Evolutionary conservation across 2,888 invertebrate species (phyloP).

Genomic region (Tridacna gigas): DNA sequence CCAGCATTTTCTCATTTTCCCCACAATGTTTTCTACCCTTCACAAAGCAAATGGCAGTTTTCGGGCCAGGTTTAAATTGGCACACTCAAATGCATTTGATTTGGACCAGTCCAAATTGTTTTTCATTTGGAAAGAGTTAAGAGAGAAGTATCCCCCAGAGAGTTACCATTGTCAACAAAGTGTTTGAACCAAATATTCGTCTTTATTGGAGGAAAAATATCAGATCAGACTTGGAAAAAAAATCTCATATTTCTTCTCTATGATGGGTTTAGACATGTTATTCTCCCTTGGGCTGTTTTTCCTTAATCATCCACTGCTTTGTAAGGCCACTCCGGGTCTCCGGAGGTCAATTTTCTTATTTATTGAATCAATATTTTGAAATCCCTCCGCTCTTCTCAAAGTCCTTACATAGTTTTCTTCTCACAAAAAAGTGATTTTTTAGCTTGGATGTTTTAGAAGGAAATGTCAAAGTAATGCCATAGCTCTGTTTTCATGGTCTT

Average conservation of each 20-base stretch:
- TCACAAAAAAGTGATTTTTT: no score
- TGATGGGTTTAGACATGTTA: not conserved
- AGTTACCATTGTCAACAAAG: conserved; percentile 1
- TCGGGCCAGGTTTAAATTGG: no score
- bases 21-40: no score
- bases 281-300: conserved; percentile 20
- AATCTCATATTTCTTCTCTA: not conserved
- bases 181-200: conserved; percentile 12
- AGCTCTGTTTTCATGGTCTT: no score
- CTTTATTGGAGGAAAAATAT: not conserved
- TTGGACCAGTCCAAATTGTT: no score
- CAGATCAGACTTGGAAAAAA: not conserved
- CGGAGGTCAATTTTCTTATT: conserved; percentile 4
- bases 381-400: not conserved
- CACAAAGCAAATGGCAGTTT: no score
- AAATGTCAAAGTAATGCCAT: no score
- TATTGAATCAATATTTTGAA: conserved; percentile 23
- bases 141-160: not conserved
- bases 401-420: no score
- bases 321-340: not conserved
- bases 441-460: no score
- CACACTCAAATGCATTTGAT: no score
- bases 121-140: not conserved
- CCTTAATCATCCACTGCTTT: conserved; percentile 1
- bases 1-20: no score